Evolutionary conservation across 1,140 invertebrate genomes (phyloP), one percentile per base, ranked within the genome.

Genomic region (Saxidomus purpurata): DNA sequence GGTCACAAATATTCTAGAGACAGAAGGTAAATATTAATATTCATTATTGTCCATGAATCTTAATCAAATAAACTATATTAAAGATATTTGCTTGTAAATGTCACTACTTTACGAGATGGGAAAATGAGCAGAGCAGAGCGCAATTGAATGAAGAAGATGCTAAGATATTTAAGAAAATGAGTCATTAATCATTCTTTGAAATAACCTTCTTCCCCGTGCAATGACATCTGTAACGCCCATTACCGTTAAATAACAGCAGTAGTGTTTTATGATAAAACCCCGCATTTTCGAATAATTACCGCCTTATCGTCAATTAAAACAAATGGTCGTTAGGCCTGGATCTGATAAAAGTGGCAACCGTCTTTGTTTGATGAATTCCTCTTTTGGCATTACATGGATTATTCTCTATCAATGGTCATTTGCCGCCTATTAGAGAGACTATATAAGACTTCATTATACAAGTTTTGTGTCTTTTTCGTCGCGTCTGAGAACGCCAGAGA

Each of bases 391-490:
- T 43, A 43, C 22, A 38, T 38, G 40, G 74, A 43, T 77, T 49
- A 77, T 43, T 9, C 74, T 49, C 79, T 38, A 81, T 81, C 55
- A 59, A 61, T n/a, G 55, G 79, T 81, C 79, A 81, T 81, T 81
- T 81, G 55, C 28, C 8, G 11, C 31, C 52, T 81, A 81, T 81
- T 81, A 59, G 79, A 31, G 40, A 52, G 55, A 34, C 47, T 9
- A 59, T 77, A 13, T 81, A 81, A 38, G 79, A 59, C 79, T 81
- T 81, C 79, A 59, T 81, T 81, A 59, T 81, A 34, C 79, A 59
- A 52, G 52, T 55, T 81, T 81, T 38, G 28, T 31, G 79, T 77
- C 43, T 19, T 81, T 59, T 43, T 59, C 59, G 31, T 59, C 74
- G n/a, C 40, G 8, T 77, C 43, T 43, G 6, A 77, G n/a, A 77